Percentiles rank a stretch among this genome's conserved stretches.
Conservation (phyloP, 2,113 vertebrate species). For the Actenoides lindsayi region DNA sequence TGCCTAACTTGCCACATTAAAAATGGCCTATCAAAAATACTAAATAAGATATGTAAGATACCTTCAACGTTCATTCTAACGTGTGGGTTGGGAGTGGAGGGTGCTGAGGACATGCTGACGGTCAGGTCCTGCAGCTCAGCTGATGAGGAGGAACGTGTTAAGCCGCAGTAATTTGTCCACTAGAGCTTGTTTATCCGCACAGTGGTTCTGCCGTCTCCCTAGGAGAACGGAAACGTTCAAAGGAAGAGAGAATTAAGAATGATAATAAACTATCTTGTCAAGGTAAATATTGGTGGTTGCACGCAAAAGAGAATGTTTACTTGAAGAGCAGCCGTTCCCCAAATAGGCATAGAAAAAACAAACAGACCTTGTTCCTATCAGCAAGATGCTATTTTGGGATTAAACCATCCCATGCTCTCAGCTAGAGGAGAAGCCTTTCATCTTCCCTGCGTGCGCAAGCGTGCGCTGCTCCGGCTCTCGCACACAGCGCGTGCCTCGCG, state of each 20-base stretch:
- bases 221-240: conserved; percentile 17
- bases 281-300: conserved; percentile 39
- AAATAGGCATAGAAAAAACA: conserved; percentile 31
- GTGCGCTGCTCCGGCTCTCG: neutral
- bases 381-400: conserved; percentile 36
- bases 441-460: neutral
- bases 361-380: conserved; percentile 30
- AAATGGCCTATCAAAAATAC: neutral
- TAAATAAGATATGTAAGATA: neutral
- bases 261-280: conserved; percentile 55
- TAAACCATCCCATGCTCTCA: neutral
- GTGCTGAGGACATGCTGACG: neutral
- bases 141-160: neutral
- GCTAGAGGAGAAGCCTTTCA: neutral
- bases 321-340: conserved; percentile 1
- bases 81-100: neutral
- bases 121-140: conserved; percentile 6
- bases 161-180: neutral
- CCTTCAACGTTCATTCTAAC: neutral
- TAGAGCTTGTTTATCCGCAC: conserved; percentile 10
- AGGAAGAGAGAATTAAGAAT: conserved; percentile 45
- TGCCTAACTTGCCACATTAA: neutral
- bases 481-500: neutral
- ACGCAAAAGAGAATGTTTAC: conserved; percentile 6
- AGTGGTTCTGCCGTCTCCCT: neutral